Percentiles rank a stretch among this genome's conserved stretches.
phyloP scores from a whole-genome alignment of 2,113 vertebrate genomes.

The Rhinoptilus africanus region DNA sequence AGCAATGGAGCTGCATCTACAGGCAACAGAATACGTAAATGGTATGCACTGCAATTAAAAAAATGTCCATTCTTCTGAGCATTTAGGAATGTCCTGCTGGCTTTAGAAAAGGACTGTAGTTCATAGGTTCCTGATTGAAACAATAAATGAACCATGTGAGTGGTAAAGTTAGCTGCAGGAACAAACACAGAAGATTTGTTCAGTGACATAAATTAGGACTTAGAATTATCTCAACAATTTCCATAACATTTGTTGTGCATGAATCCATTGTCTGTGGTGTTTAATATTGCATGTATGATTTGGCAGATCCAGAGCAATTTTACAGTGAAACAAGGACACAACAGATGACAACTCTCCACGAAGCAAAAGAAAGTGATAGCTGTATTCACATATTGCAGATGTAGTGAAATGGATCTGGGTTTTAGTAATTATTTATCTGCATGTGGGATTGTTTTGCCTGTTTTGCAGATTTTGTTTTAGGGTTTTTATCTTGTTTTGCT shows the following conservation, averaged over 20 bases:
- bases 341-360: neutral
- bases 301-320: slow-evolving; percentile 25
- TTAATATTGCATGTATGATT: slow-evolving; percentile 30
- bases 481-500: neutral
- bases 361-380: neutral
- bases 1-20: neutral
- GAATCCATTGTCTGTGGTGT: neutral
- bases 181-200: neutral
- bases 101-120: neutral
- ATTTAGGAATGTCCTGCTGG: neutral
- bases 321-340: neutral
- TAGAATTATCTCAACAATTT: neutral
- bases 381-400: neutral
- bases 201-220: neutral
- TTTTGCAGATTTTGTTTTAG: neutral
- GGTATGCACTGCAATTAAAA: neutral
- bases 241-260: neutral
- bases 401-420: neutral
- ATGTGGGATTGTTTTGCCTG: neutral
- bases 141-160: neutral
- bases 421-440: neutral
- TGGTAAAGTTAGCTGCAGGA: neutral
- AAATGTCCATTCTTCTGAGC: neutral
- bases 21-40: neutral
- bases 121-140: neutral